Conservation (phyloP, 2,797 vertebrate species). For the Manis javanica region DNA sequence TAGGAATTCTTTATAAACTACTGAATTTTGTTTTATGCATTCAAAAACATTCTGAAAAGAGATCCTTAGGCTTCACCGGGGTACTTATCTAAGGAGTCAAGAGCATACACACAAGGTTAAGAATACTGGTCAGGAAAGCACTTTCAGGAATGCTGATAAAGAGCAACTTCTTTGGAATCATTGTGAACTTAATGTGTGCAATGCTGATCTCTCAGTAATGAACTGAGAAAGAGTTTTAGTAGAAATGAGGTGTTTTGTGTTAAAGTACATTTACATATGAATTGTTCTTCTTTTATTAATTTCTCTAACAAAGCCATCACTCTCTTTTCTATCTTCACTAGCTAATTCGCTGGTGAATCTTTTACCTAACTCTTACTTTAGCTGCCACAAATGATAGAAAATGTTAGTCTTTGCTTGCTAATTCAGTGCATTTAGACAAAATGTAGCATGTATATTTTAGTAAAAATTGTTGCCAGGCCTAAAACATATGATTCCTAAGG, state of each 20-base stretch:
- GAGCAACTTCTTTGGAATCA: neutral
- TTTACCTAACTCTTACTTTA: constrained; percentile 43
- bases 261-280: constrained; percentile 48
- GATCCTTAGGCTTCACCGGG: neutral
- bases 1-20: neutral
- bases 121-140: neutral
- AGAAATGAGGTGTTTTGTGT: constrained; percentile 11
- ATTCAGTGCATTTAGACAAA: constrained; percentile 62
- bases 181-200: neutral
- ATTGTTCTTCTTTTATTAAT: constrained; percentile 69
- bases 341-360: constrained; percentile 35
- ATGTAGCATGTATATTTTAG: constrained; percentile 13
- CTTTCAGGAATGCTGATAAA: neutral
- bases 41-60: neutral
- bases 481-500: constrained; percentile 36
- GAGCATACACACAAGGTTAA: neutral
- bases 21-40: neutral
- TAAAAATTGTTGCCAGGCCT: neutral
- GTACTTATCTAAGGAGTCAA: neutral
- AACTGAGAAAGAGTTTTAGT: neutral
- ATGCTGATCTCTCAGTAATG: neutral
- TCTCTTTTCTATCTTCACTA: constrained; percentile 55
- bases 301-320: constrained; percentile 32
- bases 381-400: constrained; percentile 10
- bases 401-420: constrained; percentile 67